phyloP scores from a whole-genome alignment of 2,113 vertebrate genomes.

The Poicephalus gulielmi region DNA sequence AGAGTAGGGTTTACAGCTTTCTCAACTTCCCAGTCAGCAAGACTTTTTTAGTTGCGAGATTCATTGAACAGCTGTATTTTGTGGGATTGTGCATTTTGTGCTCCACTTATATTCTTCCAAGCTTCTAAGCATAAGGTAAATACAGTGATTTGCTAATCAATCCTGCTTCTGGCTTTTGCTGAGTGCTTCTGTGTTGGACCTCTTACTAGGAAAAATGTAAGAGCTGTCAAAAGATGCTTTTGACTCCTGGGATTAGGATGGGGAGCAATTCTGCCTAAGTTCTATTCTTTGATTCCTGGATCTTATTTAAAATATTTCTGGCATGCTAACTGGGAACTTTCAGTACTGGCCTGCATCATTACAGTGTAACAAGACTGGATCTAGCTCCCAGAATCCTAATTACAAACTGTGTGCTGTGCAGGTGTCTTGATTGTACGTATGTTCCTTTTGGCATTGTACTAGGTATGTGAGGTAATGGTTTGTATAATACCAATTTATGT shows the following conservation, averaged over 20 bases:
- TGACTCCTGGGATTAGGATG: neutral
- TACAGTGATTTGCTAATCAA: neutral
- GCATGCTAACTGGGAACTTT: neutral
- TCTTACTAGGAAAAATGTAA: neutral
- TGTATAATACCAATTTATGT: neutral
- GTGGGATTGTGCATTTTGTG: neutral
- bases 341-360: neutral
- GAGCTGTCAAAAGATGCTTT: neutral
- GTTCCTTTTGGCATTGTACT: neutral
- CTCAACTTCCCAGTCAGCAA: neutral
- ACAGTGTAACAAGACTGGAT: neutral
- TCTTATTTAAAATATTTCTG: neutral
- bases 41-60: neutral
- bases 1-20: neutral
- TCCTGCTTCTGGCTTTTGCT: neutral
- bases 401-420: neutral
- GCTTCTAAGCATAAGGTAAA: neutral
- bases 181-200: neutral
- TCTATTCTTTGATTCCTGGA: neutral
- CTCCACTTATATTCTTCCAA: neutral
- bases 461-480: neutral
- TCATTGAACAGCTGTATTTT: neutral
- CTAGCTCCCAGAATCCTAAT: neutral
- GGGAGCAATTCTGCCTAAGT: neutral
- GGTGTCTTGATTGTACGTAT: neutral